Evolutionary conservation across 2,797 vertebrate genomes (phyloP), one percentile per base, ranked within the genome.

Genomic region (Crocodylus rhombifer): DNA sequence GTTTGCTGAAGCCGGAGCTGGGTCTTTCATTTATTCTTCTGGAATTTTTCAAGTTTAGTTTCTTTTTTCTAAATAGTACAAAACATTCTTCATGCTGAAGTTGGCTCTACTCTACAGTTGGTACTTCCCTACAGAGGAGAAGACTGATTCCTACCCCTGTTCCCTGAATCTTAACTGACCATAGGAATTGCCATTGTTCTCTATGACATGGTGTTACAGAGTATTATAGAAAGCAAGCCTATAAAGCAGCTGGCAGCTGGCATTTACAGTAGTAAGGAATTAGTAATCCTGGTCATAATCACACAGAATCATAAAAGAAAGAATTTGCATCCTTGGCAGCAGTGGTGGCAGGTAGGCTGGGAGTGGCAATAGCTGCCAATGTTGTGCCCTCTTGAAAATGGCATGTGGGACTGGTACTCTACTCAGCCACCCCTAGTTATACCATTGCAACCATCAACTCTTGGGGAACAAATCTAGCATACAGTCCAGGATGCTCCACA

Each of bases 151-250:
- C 88, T 94, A 62, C 89, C 91, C 77, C 86, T 77, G 55, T 92
- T 89, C 95, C 91, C 87, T 60, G 79, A 93, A 74, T 91, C 89
- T 92, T 95, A 86, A 89, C 83, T 94, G 0, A 69, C 93, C 96
- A 96, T 96, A 96, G 93, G 79, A 86, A 71, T 55, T 84, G 90
- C 92, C 96, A 89, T 94, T 91, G 95, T 95, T 80, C 91, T 85
- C 42, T 77, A 84, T 92, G 82, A 92, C 1, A 5, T 93, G 79
- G 92, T 90, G 86, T 85, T 84, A 88, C 30, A n/a, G 86, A 69
- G 91, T 93, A 80, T 87, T 83, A 89, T 90, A 87, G 86, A 91
- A 86, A 88, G 60, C 74, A 63, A 1, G 25, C 36, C 25, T 0
- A 0, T 36, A 92, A 85, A 77, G 80, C 30, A 93, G 56, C 89